Conservation (phyloP, 2,797 vertebrate species). For the Spinibarbus caldwelli region DNA sequence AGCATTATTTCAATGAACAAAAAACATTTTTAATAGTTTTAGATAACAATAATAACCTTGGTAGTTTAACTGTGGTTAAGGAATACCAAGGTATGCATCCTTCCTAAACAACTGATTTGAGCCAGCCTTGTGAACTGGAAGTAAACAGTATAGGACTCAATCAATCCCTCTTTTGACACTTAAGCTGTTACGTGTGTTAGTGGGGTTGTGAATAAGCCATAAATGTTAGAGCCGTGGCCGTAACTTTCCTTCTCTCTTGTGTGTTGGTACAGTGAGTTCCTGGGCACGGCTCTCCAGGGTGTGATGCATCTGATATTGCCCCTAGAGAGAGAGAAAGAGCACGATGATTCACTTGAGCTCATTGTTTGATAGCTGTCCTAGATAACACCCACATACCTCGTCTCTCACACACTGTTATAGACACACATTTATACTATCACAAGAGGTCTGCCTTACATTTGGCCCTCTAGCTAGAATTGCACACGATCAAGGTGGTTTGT, state of each 20-base stretch:
- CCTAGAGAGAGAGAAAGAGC: constrained; percentile 48
- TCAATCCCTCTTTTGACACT: neutral
- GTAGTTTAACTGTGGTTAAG: neutral
- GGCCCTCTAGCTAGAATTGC: neutral
- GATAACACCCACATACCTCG: constrained; percentile 54
- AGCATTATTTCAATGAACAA: neutral
- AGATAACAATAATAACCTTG: neutral
- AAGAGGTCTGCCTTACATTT: constrained; percentile 8
- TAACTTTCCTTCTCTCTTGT: constrained; percentile 22
- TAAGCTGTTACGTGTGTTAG: neutral
- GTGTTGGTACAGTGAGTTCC: constrained; percentile 56
- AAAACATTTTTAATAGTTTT: neutral
- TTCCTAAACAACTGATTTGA: neutral
- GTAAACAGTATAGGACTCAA: neutral
- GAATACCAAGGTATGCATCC: neutral
- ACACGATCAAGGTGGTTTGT: neutral
- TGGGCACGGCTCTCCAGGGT: constrained; percentile 53
- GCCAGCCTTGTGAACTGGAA: neutral
- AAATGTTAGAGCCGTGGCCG: neutral
- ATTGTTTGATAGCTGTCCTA: constrained; percentile 64
- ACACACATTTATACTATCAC: constrained; percentile 1
- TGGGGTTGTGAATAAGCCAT: neutral
- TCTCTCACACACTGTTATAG: constrained; percentile 32
- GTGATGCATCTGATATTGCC: constrained; percentile 44
- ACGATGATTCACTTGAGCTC: constrained; percentile 62